Percentiles rank a stretch among this genome's conserved stretches.
Evolutionary conservation across 2,797 vertebrate species (phyloP).

Genomic region (Threskiornis aethiopicus): DNA sequence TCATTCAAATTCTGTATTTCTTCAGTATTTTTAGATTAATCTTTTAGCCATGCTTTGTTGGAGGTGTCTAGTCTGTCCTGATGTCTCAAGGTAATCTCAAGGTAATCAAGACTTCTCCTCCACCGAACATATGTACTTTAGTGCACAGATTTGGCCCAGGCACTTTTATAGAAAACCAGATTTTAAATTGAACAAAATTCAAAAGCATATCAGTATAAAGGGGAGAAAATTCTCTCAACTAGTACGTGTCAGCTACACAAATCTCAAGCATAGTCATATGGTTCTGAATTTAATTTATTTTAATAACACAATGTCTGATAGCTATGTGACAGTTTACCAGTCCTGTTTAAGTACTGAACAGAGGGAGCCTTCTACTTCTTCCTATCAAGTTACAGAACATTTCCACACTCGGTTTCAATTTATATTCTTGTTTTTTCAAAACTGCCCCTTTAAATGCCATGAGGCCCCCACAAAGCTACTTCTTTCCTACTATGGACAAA

Average conservation of each 20-base stretch:
- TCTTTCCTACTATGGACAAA: neutral
- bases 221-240: neutral
- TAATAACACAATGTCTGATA: neutral
- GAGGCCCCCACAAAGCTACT: neutral
- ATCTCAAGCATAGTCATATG: neutral
- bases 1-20: conserved; percentile 4
- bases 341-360: neutral
- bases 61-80: neutral
- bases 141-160: neutral
- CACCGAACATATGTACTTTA: neutral
- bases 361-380: neutral
- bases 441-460: neutral
- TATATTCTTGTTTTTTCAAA: neutral
- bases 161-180: neutral
- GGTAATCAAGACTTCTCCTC: neutral
- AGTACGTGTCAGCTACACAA: neutral
- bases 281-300: conserved; percentile 10
- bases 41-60: neutral
- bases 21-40: neutral
- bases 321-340: neutral
- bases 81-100: neutral
- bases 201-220: neutral
- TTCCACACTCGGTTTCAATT: neutral
- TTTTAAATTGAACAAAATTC: neutral
- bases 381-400: neutral